Conservation (phyloP, 2,888 invertebrate genomes). For the Hydraecia micacea region DNA sequence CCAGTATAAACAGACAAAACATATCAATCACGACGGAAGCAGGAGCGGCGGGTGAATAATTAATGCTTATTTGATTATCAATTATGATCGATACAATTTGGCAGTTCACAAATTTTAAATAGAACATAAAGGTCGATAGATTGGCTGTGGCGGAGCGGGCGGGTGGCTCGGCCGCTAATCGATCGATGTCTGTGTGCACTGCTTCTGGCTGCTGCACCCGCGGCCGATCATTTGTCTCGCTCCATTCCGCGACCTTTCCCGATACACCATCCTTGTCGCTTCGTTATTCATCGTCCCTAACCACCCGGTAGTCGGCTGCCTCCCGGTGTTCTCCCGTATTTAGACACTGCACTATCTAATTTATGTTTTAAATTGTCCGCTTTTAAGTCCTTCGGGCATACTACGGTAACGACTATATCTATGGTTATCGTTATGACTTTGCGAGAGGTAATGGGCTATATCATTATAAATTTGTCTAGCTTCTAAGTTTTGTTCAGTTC, state of each 20-base stretch:
- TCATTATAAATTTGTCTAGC: conserved; percentile 87
- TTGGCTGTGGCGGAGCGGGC: conserved; percentile 81
- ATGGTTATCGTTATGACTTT: conserved; percentile 83
- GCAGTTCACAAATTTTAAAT: conserved; percentile 80
- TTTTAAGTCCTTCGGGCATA: conserved; percentile 80
- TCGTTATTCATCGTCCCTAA: conserved; percentile 88
- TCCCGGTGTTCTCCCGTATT: conserved; percentile 88
- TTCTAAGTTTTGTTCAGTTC: conserved; percentile 69
- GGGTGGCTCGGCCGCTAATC: conserved; percentile 85
- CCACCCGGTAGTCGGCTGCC: conserved; percentile 87
- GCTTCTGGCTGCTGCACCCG: conserved; percentile 82
- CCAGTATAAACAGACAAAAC: conserved; percentile 29
- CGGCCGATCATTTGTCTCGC: conserved; percentile 82
- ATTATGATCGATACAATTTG: conserved; percentile 77
- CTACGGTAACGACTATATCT: conserved; percentile 82
- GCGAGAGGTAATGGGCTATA: conserved; percentile 83
- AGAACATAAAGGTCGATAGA: conserved; percentile 85
- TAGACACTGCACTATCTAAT: conserved; percentile 89
- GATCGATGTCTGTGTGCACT: conserved; percentile 89
- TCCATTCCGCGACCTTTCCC: conserved; percentile 74
- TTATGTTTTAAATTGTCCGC: conserved; percentile 88
- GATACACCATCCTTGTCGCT: conserved; percentile 84
- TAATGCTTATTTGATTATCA: conserved; percentile 70
- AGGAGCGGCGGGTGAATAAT: conserved; percentile 52
- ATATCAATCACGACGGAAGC: conserved; percentile 47